Base-by-base conservation (phyloP, 2,113 vertebrate species). In the Nansenia antarctica region DNA sequence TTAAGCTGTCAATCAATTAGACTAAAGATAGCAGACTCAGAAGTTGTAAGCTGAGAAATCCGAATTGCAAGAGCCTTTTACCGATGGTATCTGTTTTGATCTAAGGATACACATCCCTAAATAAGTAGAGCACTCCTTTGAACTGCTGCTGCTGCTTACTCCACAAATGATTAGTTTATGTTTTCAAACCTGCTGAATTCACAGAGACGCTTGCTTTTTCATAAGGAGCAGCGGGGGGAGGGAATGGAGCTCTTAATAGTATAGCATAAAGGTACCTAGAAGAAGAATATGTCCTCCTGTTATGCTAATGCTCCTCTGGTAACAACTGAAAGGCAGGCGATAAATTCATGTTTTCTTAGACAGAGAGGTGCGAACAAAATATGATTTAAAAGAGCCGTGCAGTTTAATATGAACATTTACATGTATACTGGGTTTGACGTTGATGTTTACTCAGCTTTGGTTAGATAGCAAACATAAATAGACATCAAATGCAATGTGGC, bases 221-320 rank as follows among this genome's bases (percentile, higher is more conserved):
- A 53, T 63, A 42, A 32, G 31, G 22, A 14, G 34, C 72, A 15
- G 42, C 47, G 45, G 67, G 58, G 62, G 70, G 37, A 18, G 26
- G 30, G 45, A 66, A 67, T n/a, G 31, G 7, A 57, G 31, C 24
- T 64, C 49, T 20, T 53, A 54, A 65, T 60, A 69, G 12, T 20
- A 26, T 22, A 45, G 11, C 31, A 31, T 55, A 26, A 52, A 59
- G 35, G 15, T 64, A n/a, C 31, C 30, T 24, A n/a, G n/a, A n/a
- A n/a, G n/a, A n/a, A 18, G 31, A 71, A 54, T 29, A 45, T 59
- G 24, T 45, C 60, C 49, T 67, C 49, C 77, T 75, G 68, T 74
- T 67, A 75, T 71, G 72, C 32, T 74, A 68, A 72, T n/a, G 5
- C 47, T 47, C 58, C 53, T 64, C 18, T n/a, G 27, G 42, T 53